A percentile compares a stretch with the other conserved stretches of the same genome.
Conservation (phyloP, 92 coral and sea anemone genomes). For the Metridium senile region DNA sequence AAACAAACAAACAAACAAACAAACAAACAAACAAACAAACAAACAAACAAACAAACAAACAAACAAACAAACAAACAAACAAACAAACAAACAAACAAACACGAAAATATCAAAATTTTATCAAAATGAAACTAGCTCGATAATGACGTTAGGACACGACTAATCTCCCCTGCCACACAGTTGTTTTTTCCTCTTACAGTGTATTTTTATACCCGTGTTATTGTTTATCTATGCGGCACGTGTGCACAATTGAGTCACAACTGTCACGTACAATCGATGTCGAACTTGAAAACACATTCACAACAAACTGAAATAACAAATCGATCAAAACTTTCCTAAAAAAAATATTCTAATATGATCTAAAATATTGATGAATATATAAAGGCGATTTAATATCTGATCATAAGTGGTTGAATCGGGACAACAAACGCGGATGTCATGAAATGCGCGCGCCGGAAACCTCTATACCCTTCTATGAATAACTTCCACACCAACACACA, state of each 20-base stretch:
- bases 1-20: too few species aligned
- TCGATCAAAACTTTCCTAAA: background rate
- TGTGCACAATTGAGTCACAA: too few species aligned
- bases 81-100: background rate
- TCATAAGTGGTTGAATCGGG: background rate
- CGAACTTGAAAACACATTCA: too few species aligned
- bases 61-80: background rate
- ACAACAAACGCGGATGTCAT: background rate
- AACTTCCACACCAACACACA: background rate
- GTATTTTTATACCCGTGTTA: too few species aligned
- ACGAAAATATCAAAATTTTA: too few species aligned
- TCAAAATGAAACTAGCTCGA: background rate
- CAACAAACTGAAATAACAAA: too few species aligned
- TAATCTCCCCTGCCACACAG: too few species aligned
- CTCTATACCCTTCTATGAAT: background rate
- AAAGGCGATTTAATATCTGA: background rate
- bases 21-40: too few species aligned
- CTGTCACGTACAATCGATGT: too few species aligned
- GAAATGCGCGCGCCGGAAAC: slow-evolving; percentile 13
- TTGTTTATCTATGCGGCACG: too few species aligned
- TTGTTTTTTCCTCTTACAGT: too few species aligned
- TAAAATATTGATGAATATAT: background rate
- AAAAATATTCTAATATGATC: background rate
- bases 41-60: background rate
- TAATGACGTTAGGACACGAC: background rate